A percentile compares a stretch with the other conserved stretches of the same genome.
Conservation (phyloP, 2,797 vertebrate species). For the Borostomias antarcticus region DNA sequence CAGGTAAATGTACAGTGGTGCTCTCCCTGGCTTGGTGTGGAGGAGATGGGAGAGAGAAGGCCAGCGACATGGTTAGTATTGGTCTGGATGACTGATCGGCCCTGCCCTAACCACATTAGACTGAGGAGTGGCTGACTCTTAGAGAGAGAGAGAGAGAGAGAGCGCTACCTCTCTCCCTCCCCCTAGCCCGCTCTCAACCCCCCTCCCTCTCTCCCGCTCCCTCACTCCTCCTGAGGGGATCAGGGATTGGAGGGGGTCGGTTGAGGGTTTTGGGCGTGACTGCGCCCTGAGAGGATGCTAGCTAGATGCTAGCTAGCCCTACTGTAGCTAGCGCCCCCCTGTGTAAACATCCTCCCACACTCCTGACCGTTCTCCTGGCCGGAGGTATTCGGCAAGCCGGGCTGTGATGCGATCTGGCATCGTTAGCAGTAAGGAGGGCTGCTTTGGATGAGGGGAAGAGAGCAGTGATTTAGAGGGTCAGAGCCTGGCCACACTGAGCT, state of each 20-base stretch:
- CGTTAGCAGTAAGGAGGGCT: conserved; percentile 83
- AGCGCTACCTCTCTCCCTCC: conserved; percentile 36
- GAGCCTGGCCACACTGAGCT: conserved; percentile 73
- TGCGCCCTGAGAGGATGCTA: conserved; percentile 4
- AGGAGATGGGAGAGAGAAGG: conserved; percentile 64
- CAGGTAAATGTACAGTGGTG: conserved; percentile 74
- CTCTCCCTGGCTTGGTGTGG: conserved; percentile 66
- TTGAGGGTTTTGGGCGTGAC: conserved; percentile 40
- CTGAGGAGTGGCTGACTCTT: conserved; percentile 66
- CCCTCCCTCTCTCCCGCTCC: background rate
- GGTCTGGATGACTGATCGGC: conserved; percentile 76
- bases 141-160: conserved; percentile 44
- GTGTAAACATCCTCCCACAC: background rate
- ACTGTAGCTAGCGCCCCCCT: background rate
- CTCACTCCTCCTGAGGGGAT: conserved; percentile 23
- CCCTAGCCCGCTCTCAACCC: conserved; percentile 1
- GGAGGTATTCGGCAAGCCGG: conserved; percentile 63
- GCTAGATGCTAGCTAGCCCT: conserved; percentile 38
- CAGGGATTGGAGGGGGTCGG: conserved; percentile 30
- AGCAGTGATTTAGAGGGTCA: conserved; percentile 84
- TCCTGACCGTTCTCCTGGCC: conserved; percentile 6
- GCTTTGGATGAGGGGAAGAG: conserved; percentile 75
- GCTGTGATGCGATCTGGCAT: conserved; percentile 79
- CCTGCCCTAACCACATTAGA: conserved; percentile 71
- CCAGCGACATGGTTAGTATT: conserved; percentile 77